Percentiles rank a stretch among this genome's conserved stretches.
Conservation (phyloP, 2,113 vertebrate genomes). For the Ammodramus savannarum region DNA sequence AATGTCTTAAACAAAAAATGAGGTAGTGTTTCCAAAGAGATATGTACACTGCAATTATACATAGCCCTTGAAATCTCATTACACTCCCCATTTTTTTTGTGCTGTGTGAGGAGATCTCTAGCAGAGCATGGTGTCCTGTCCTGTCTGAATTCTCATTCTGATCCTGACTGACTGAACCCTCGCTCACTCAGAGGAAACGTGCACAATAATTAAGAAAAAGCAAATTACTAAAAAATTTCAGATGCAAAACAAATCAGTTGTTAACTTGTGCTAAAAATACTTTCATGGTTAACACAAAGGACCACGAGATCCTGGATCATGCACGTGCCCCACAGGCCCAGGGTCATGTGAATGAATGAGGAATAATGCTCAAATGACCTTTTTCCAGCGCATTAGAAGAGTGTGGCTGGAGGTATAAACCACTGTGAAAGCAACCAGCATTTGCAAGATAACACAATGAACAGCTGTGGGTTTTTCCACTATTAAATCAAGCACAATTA, state of each 20-base stretch:
- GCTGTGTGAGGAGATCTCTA: not conserved
- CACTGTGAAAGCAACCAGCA: not conserved
- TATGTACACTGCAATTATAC: not conserved
- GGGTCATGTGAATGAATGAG: not conserved
- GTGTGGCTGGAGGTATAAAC: not conserved
- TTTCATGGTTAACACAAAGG: not conserved
- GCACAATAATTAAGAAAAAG: not conserved
- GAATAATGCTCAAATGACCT: not conserved
- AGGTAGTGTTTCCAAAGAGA: not conserved
- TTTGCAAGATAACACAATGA: not conserved
- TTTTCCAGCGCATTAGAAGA: not conserved
- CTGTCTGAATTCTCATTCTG: not conserved
- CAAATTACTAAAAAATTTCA: not conserved
- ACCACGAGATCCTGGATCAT: not conserved
- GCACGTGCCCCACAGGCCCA: not conserved
- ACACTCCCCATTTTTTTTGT: not conserved
- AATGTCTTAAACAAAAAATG: not conserved
- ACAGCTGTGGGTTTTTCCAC: not conserved
- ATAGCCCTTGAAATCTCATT: not conserved
- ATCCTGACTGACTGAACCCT: not conserved
- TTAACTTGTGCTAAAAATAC: not conserved
- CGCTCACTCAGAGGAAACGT: not conserved
- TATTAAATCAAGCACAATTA: not conserved
- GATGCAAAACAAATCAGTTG: not conserved
- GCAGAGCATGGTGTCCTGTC: not conserved